These are phyloP conservation scores for Rotaria macrura DNA, from an alignment of 2,888 invertebrate genomes.

Conservation along the genomic window DNA sequence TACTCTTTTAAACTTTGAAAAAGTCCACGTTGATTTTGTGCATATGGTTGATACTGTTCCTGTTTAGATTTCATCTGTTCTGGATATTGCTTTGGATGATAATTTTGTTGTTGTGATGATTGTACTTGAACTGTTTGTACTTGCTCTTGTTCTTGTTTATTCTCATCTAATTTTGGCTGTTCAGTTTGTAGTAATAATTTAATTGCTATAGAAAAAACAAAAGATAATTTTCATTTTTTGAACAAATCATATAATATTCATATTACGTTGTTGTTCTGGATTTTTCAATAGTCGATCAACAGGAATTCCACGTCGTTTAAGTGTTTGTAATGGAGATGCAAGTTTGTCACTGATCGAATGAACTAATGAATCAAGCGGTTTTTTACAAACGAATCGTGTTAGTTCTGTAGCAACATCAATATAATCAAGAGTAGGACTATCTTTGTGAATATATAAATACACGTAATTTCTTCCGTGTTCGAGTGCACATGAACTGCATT, in stretches of 20 bases:
- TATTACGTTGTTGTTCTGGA: neutral
- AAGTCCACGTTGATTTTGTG: neutral
- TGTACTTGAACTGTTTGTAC: no score
- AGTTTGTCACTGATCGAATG: neutral
- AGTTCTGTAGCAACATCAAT: neutral
- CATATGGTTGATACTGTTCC: no score
- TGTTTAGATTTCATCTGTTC: no score
- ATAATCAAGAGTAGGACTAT: neutral
- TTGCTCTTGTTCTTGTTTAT: neutral
- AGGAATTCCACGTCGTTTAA: conserved; percentile 4
- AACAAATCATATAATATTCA: neutral
- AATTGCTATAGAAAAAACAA: neutral
- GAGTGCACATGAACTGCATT: neutral
- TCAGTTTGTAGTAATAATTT: neutral
- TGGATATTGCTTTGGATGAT: no score
- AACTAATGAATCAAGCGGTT: neutral
- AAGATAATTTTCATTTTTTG: neutral
- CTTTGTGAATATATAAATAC: neutral
- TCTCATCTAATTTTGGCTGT: neutral
- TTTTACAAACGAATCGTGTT: neutral
- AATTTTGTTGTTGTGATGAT: neutral
- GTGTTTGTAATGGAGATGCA: neutral
- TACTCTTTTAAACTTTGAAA: neutral
- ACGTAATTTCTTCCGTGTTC: neutral
- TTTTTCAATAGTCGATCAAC: neutral